Evolutionary conservation across 2,797 vertebrate species (phyloP), one percentile per base, ranked within the genome.

Genomic region (Ispidina lecontei): DNA sequence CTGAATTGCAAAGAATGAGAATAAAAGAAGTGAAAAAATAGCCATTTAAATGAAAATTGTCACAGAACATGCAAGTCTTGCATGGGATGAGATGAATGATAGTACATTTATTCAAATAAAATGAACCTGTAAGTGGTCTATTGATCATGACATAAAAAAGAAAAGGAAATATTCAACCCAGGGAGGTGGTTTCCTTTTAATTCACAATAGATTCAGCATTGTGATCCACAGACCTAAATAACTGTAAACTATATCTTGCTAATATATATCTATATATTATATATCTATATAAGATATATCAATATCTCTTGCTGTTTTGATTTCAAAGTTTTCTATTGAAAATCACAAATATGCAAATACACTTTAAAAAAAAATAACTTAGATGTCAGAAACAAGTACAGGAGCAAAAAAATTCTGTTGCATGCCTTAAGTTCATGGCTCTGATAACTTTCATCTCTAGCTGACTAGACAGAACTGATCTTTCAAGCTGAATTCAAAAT

Each of bases 31-130:
- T 64, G n/a, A 37, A 89, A 89, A 92, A 89, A 89, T 55, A 89
- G 83, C 51, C 11, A 12, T 74, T 71, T 60, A 94, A 89, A 96
- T 85, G 14, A 87, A 94, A 91, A 72, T 49, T 87, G 64, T 78
- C 73, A 69, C 43, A 58, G 26, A 60, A 94, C 49, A 51, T 70
- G 39, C 35, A 89, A 84, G 59, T 68, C 59, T 84, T 67, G 12
- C 65, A 82, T 4, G n/a, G 15, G 44, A 31, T 89, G 31, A 88
- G 79, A 81, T 52, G 93, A 85, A 82, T 69, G 54, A 83, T 64
- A 41, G 20, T 67, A 59, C 51, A 71, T 78, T 92, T 89, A 60
- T 87, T 92, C 44, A 91, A 79, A 76, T 72, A 82, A 71, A 87
- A 94, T 54, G 23, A 84, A 73, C 51, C 52, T 75, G 12, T 81